phyloP scores from a whole-genome alignment of 2,888 invertebrate genomes.

The Heterodera filipjevi region DNA sequence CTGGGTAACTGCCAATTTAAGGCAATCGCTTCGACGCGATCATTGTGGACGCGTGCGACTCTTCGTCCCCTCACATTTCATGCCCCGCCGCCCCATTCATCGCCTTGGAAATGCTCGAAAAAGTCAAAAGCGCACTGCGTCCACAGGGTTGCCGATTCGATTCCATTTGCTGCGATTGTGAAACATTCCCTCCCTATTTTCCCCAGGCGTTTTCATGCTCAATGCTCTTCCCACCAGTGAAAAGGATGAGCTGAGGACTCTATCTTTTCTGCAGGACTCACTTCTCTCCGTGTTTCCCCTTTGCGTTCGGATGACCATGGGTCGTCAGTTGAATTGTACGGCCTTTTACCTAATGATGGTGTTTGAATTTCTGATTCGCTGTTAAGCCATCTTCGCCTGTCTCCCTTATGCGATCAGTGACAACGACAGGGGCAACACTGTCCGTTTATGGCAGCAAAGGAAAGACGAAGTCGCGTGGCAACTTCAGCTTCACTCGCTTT shows the following conservation, averaged over 20 bases:
- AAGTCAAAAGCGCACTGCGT: slow-evolving; percentile 35
- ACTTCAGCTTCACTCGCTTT: background rate
- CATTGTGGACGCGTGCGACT: slow-evolving; percentile 57
- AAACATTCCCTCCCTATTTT: background rate
- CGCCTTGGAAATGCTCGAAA: slow-evolving; percentile 32
- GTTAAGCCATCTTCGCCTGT: slow-evolving; percentile 36
- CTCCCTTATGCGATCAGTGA: slow-evolving; percentile 38
- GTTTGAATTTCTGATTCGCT: background rate
- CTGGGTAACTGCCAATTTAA: slow-evolving; percentile 18
- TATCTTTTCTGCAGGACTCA: slow-evolving; percentile 25
- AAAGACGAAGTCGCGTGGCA: background rate
- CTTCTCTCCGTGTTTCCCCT: slow-evolving; percentile 36
- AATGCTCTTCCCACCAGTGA: slow-evolving; percentile 39
- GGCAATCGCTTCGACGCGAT: slow-evolving; percentile 51
- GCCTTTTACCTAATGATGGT: too few relatives aligned
- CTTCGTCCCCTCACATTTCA: slow-evolving; percentile 43
- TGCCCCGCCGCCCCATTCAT: slow-evolving; percentile 52
- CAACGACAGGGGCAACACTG: slow-evolving; percentile 1
- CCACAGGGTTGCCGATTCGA: slow-evolving; percentile 29
- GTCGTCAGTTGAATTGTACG: slow-evolving; percentile 34
- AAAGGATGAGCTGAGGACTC: slow-evolving; percentile 9
- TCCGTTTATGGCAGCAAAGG: slow-evolving; percentile 7
- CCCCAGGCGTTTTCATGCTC: slow-evolving; percentile 32
- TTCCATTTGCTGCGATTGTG: background rate
- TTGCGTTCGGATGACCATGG: slow-evolving; percentile 33